These are phyloP conservation scores for Tachypleus tridentatus DNA, from an alignment of 1,140 invertebrate species.

Conservation along the genomic window DNA sequence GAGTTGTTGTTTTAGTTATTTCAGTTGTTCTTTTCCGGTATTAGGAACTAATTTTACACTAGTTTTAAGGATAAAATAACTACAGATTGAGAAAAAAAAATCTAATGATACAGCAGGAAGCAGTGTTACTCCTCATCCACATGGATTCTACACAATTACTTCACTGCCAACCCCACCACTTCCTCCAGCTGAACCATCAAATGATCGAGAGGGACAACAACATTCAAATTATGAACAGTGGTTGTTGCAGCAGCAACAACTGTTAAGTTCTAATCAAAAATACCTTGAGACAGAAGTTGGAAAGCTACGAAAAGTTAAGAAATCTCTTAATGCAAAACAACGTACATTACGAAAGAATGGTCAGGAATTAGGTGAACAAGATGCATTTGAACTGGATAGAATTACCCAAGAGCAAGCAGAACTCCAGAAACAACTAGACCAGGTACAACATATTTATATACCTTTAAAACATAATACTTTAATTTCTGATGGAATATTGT, in stretches of 20 bases:
- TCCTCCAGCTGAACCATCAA: slow-evolving; percentile 56
- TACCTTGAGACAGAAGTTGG: slow-evolving; percentile 75
- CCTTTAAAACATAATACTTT: too few species aligned
- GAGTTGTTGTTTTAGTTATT: too few species aligned
- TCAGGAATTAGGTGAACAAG: slow-evolving; percentile 61
- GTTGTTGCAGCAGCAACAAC: slow-evolving; percentile 64
- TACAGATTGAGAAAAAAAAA: too few species aligned
- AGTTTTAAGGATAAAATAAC: too few species aligned
- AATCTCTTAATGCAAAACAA: slow-evolving; percentile 84
- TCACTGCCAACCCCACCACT: slow-evolving; percentile 44
- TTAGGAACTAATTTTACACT: too few species aligned
- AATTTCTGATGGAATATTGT: too few species aligned
- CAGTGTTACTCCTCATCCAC: too few species aligned
- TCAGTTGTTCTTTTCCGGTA: too few species aligned
- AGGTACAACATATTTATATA: slow-evolving; percentile 25
- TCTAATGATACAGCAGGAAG: too few species aligned
- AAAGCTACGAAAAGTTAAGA: slow-evolving; percentile 66
- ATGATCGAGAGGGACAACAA: slow-evolving; percentile 61
- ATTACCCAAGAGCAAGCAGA: slow-evolving; percentile 62
- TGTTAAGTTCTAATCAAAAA: slow-evolving; percentile 59
- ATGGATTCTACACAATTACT: not conserved
- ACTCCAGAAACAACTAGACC: slow-evolving; percentile 78
- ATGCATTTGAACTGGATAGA: slow-evolving; percentile 64
- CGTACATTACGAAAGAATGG: slow-evolving; percentile 70
- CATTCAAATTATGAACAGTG: slow-evolving; percentile 71